These are phyloP conservation scores for Artemia sp. DNA, from an alignment of 2,888 invertebrate genomes.

Conservation along the genomic window DNA sequence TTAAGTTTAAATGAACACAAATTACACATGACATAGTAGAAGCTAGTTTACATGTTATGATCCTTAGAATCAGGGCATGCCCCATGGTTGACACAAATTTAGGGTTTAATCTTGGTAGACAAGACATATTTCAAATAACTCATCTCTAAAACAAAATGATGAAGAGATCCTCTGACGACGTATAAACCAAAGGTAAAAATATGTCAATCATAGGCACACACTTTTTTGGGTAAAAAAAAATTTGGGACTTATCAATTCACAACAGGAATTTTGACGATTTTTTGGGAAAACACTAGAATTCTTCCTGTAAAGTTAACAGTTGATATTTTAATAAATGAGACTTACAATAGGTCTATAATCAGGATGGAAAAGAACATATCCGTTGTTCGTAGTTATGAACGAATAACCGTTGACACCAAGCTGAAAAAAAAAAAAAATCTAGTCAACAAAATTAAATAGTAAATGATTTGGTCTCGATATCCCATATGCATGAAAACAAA, in stretches of 20 bases:
- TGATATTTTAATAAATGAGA: constrained; percentile 16
- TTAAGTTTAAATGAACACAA: no score
- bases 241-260: background rate
- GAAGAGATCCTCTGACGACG: no score
- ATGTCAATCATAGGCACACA: background rate
- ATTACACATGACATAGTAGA: no score
- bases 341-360: constrained; percentile 75
- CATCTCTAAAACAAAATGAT: no score
- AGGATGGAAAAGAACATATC: constrained; percentile 87
- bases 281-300: background rate
- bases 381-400: constrained; percentile 93
- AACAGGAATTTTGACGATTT: background rate
- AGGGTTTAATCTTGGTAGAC: no score
- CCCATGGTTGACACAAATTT: no score
- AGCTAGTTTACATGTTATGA: no score
- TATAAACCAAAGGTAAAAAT: background rate
- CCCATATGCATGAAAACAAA: no score
- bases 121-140: no score
- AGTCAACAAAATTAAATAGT: background rate
- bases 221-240: background rate
- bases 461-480: background rate
- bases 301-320: background rate
- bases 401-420: constrained; percentile 90
- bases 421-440: constrained; percentile 37
- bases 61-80: no score